Percentiles rank a stretch among this genome's conserved stretches.
Evolutionary conservation across 2,113 vertebrate genomes (phyloP).

Genomic region (Scopus umbretta): DNA sequence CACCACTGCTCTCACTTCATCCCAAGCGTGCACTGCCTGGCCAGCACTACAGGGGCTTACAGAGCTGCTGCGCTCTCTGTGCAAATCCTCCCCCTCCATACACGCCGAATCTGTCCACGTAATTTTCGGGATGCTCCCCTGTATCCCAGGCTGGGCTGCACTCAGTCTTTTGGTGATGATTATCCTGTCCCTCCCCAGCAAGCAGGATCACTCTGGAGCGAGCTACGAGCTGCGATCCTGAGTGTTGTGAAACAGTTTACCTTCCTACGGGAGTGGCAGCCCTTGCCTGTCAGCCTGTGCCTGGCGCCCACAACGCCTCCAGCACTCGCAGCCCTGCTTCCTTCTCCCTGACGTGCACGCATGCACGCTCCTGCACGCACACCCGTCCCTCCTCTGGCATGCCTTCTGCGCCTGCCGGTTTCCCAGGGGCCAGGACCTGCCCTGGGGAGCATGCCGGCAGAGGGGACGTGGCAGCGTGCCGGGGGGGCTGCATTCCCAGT

Average conservation of each 20-base stretch:
- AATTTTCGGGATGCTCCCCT: neutral
- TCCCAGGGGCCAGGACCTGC: neutral
- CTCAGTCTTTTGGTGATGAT: neutral
- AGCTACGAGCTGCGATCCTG: neutral
- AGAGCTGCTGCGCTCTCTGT: neutral
- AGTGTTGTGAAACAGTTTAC: slow-evolving; percentile 34
- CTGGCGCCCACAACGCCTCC: slow-evolving; percentile 14
- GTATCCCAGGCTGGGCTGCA: neutral
- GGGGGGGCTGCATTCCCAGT: too few relatives aligned
- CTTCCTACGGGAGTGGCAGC: slow-evolving; percentile 15
- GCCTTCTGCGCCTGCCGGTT: neutral
- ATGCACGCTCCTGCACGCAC: slow-evolving; percentile 36
- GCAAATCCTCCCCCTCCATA: neutral
- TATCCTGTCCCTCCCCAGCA: neutral
- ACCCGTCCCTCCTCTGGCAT: neutral
- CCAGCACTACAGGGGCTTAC: neutral
- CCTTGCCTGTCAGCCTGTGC: neutral
- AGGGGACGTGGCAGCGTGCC: neutral
- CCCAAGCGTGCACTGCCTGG: fast-evolving
- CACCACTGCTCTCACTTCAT: neutral
- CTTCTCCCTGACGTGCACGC: slow-evolving; percentile 28
- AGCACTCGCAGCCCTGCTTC: neutral
- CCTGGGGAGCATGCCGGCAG: fast-evolving
- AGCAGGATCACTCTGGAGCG: neutral
- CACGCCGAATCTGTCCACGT: fast-evolving